Base-by-base conservation (phyloP, 2,113 vertebrate genomes). In the Nothoprocta pentlandii region DNA sequence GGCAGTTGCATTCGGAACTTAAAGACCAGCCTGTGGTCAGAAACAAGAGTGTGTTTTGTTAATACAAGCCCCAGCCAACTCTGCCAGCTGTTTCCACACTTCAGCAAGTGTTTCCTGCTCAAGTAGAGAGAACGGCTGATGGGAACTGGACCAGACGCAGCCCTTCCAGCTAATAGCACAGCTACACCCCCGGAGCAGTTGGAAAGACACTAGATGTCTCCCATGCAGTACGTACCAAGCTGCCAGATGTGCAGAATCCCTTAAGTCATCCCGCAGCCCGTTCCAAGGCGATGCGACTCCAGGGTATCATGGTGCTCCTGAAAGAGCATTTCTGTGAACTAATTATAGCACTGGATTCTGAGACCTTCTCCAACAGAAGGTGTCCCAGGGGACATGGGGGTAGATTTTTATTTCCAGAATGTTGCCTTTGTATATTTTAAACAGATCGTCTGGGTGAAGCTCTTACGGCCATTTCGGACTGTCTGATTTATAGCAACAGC, bases 311-410 rank as follows among this genome's bases (percentile, higher is more conserved):
- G 70, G 54, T 59, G 93, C 70, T 92, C 80, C 90, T 95, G 94
- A 92, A 95, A 93, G 89, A 87, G 70, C 88, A 90, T 87, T 94
- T 54, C 86, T 92, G 41, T 41, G 74, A 97, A 81, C 95, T 96
- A 97, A 97, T 94, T 95, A 95, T 95, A 93, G 86, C 88, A 89
- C 74, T 94, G 92, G 95, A 77, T 95, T 54, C 93, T 70, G 94
- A 91, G 80, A 42, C 69, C 81, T 92, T 91, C 81, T 94, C 86
- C 28, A 95, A 85, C 86, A 95, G 92, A 94, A 94, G 83, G 83
- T 94, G 58, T 84, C 94, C 74, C 96, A 21, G 42, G 85, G 93
- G 96, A 82, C 73, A 39, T 0, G 7, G 80, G 59, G 88, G 83
- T 84, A 87, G 93, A 85, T 39, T 22, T 49, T 46, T 42, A 93